Base-by-base conservation (phyloP, 2,888 invertebrate species). In the Hirtodrosophila cameraria region DNA sequence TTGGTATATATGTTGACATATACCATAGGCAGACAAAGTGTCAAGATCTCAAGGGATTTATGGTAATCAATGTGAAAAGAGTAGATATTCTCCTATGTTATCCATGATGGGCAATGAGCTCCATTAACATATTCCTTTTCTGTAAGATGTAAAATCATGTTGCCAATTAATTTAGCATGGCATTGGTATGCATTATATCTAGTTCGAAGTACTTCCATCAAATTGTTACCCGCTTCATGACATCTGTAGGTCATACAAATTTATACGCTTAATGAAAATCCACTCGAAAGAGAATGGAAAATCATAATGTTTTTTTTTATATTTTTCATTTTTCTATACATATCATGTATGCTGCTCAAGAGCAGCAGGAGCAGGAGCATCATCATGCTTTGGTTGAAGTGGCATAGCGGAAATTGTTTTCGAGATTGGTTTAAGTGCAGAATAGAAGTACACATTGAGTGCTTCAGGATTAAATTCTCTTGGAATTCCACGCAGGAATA, bases 251-350 rank as follows among this genome's bases (percentile, higher is more conserved):
- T 13, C 23, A 41, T 35, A 12, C 7, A 11, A 15, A 58, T 52
- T 28, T 30, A 45, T 42, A 12, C 35, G 25, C 58, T 31, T 69
- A 80, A 73, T 80, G n/a, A 62, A 59, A 58, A 61, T 57, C 58
- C 50, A 38, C 77, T 78, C 60, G 60, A 65, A 73, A 63, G 9
- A 49, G 30, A 54, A 55, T 25, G 28, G 23, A 25, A 48, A 46
- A 70, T 69, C 35, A 18, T 13, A 42, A 50, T 38, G 36, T 25
- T 11, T 18, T 11, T 31, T 25, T 15, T 2, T 28, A 8, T 33
- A 15, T 33, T 41, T 11, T 30, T 16, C 16, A n/a, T 12, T 25
- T 38, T 35, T 35, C 4, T n/a, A n/a, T 13, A 35, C 7, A 20
- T 45, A 30, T 45, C 2, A 35, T 6, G n/a, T 11, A 8, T 6